Evolutionary conservation across 2,797 vertebrate species (phyloP), one percentile per base, ranked within the genome.

Genomic region (Geotrypetes seraphini): DNA sequence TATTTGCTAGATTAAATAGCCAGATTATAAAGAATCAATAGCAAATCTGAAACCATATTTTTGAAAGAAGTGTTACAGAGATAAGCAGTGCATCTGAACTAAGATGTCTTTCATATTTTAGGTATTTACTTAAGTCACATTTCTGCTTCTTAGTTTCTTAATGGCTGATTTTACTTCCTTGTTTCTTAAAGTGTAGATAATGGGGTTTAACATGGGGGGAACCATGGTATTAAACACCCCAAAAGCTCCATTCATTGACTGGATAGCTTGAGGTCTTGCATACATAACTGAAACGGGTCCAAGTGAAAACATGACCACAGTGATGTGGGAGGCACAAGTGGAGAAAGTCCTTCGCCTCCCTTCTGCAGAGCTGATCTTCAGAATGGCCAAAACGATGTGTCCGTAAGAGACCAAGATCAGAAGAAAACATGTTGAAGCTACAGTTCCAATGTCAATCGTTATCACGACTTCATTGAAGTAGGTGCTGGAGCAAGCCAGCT

Each of bases 251-350:
- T 42, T 36, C 8, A 28, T 32, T 4, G 14, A 29, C 21, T 47
- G 24, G 3, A 13, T 32, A 4, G 16, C 23, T 5, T 19, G 30
- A 8, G 42, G 42, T 9, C 25, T 4, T n/a, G 53, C 13, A 29
- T 60, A 66, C 31, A 57, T 47, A 25, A 68, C 60, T 19, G 66
- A 53, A 12, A 52, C 58, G 3, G 61, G 57, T 12, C 60, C 45
- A 34, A 59, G 68, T 18, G 21, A 61, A 10, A 60, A 36, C 5
- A 51, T 16, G 4, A 59, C 49, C 17, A 54, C 39, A 4, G 41
- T 48, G 19, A 65, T 31, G 27, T 56, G 49, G 11, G 50, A 53
- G 0, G 13, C 31, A 16, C 52, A 64, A 5, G 31, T 62, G 5
- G 51, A 54, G 6, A 58, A 44, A 10, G 56, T 41, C 50, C 65